phyloP scores from a whole-genome alignment of 2,113 vertebrate species.

The Nannobrachium achirus region DNA sequence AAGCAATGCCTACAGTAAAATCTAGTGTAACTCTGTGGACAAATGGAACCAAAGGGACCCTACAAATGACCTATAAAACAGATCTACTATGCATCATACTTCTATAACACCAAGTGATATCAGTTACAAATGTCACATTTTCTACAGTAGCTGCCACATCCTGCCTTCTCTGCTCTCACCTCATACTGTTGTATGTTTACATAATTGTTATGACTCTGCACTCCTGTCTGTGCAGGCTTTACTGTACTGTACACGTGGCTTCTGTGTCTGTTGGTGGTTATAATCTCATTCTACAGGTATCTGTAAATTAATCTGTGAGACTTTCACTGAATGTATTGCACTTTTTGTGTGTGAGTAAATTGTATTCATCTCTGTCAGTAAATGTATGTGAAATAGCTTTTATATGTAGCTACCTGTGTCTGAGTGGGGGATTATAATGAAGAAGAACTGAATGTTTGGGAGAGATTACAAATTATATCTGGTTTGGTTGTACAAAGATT shows the following conservation, averaged over 20 bases:
- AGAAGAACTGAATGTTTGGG: neutral
- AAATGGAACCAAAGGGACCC: too few species aligned
- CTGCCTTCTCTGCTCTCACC: neutral
- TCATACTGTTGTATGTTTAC: neutral
- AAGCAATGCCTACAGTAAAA: too few species aligned
- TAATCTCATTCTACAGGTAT: neutral
- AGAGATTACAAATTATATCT: neutral
- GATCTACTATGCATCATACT: too few species aligned
- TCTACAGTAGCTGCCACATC: slow-evolving; percentile 14
- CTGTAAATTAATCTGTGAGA: neutral
- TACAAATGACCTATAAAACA: too few species aligned
- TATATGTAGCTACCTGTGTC: neutral
- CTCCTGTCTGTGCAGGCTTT: neutral
- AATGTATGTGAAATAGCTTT: neutral
- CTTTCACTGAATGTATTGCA: slow-evolving; percentile 36
- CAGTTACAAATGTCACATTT: slow-evolving; percentile 7
- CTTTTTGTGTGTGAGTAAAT: slow-evolving; percentile 24
- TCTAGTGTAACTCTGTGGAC: too few species aligned
- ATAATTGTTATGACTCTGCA: slow-evolving; percentile 16
- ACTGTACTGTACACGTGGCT: slow-evolving; percentile 3
- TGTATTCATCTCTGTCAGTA: slow-evolving; percentile 5
- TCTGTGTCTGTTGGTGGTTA: slow-evolving; percentile 26
- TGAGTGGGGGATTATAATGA: neutral
- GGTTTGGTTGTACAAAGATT: too few species aligned
- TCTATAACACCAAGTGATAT: neutral